Evolutionary conservation across 1,140 invertebrate species (phyloP).

Genomic region (Choristoneura fumiferana): DNA sequence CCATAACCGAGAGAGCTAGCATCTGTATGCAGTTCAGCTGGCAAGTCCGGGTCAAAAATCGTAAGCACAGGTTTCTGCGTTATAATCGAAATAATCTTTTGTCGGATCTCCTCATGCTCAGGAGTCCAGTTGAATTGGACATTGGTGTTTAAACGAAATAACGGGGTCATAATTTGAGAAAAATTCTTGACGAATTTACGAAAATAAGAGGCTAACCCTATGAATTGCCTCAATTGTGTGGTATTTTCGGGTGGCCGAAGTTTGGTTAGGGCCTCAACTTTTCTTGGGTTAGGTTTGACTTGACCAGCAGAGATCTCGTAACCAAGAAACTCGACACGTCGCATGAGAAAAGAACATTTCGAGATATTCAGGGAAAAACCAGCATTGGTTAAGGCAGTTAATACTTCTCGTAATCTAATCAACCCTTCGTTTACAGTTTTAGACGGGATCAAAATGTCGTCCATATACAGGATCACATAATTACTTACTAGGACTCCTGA

Average conservation of each 20-base stretch:
- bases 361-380: too few relatives aligned
- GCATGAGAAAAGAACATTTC: conserved; percentile 39
- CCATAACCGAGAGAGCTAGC: too few relatives aligned
- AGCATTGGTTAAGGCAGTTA: too few relatives aligned
- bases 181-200: conserved; percentile 36
- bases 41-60: conserved; percentile 44
- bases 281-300: conserved; percentile 40
- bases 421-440: conserved; percentile 20
- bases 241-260: conserved; percentile 45
- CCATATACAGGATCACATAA: too few relatives aligned
- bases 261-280: conserved; percentile 48
- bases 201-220: conserved; percentile 39
- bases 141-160: not conserved
- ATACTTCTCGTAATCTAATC: too few relatives aligned
- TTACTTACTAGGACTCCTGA: too few relatives aligned
- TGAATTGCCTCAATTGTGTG: conserved; percentile 40
- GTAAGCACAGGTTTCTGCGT: conserved; percentile 36
- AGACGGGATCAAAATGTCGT: too few relatives aligned
- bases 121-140: not conserved
- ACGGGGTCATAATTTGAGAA: not conserved
- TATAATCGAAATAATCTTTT: not conserved
- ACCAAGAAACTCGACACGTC: too few relatives aligned
- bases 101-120: not conserved
- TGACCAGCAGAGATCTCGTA: conserved; percentile 30
- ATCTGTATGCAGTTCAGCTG: conserved; percentile 17